A percentile compares a stretch with the other conserved stretches of the same genome.
These are phyloP conservation scores for Semaprochilodus insignis DNA, from an alignment of 2,797 vertebrate species.

Conservation along the genomic window DNA sequence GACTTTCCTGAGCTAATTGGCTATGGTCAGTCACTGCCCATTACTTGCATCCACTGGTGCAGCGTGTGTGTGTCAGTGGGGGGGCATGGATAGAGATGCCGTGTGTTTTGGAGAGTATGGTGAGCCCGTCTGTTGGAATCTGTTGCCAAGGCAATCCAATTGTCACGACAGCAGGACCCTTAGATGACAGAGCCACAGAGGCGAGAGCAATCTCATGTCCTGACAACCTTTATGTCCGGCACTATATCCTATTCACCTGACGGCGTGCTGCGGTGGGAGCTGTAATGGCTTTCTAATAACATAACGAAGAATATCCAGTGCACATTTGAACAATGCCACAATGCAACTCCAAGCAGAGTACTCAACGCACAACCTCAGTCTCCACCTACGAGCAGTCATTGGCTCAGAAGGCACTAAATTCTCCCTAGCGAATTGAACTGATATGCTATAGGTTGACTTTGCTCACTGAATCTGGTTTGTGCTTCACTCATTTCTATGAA, in stretches of 20 bases:
- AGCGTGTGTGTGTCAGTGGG: constrained; percentile 21
- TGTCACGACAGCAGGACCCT: constrained; percentile 51
- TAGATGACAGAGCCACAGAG: constrained; percentile 16
- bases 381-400: too few relatives aligned
- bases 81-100: not conserved
- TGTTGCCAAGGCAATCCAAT: constrained; percentile 57
- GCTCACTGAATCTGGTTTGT: too few relatives aligned
- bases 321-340: not conserved
- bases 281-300: too few relatives aligned
- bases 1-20: not conserved
- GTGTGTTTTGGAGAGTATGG: constrained; percentile 38
- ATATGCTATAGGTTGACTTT: too few relatives aligned
- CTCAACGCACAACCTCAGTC: not conserved
- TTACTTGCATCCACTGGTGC: not conserved
- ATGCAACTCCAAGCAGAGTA: not conserved
- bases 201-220: not conserved
- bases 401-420: too few relatives aligned
- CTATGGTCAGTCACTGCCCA: not conserved
- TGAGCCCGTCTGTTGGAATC: constrained; percentile 41
- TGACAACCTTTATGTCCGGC: not conserved
- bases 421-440: too few relatives aligned
- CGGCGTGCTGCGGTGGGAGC: too few relatives aligned
- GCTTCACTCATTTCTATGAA: too few relatives aligned
- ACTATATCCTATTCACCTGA: not conserved
- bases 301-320: not conserved